A percentile compares a stretch with the other conserved stretches of the same genome.
phyloP scores from a whole-genome alignment of 2,113 vertebrate genomes.

The Dermatemys mawii region DNA sequence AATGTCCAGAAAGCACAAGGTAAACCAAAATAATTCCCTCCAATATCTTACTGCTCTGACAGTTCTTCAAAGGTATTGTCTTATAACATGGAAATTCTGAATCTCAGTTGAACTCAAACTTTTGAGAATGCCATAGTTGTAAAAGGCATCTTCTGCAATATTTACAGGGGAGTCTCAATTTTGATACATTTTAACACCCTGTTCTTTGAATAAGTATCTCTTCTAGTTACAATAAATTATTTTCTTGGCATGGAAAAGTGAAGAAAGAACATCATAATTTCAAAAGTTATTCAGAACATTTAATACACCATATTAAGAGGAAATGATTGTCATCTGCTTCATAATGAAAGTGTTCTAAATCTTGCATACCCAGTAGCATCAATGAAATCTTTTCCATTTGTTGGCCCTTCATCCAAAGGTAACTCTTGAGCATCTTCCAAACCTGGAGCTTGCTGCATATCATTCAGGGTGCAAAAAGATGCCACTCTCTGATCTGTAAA shows the following conservation, averaged over 20 bases:
- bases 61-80: background rate
- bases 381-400: constrained; percentile 85
- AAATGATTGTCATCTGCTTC: background rate
- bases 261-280: background rate
- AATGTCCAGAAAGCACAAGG: background rate
- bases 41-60: background rate
- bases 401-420: constrained; percentile 83
- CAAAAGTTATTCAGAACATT: background rate
- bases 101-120: background rate
- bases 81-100: background rate
- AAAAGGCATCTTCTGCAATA: background rate
- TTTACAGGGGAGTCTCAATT: background rate
- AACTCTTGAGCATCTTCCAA: constrained; percentile 87
- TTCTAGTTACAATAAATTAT: background rate
- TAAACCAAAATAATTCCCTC: background rate
- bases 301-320: background rate
- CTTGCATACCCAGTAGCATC: constrained; percentile 79
- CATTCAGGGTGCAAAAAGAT: constrained; percentile 93
- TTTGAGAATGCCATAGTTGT: background rate
- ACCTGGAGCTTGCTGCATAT: constrained; percentile 86
- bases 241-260: background rate
- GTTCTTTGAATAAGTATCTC: background rate
- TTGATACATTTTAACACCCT: background rate
- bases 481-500: constrained; percentile 91
- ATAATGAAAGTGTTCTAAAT: background rate